Base-by-base conservation (phyloP, 2,888 invertebrate genomes). In the Nebria brevicollis region DNA sequence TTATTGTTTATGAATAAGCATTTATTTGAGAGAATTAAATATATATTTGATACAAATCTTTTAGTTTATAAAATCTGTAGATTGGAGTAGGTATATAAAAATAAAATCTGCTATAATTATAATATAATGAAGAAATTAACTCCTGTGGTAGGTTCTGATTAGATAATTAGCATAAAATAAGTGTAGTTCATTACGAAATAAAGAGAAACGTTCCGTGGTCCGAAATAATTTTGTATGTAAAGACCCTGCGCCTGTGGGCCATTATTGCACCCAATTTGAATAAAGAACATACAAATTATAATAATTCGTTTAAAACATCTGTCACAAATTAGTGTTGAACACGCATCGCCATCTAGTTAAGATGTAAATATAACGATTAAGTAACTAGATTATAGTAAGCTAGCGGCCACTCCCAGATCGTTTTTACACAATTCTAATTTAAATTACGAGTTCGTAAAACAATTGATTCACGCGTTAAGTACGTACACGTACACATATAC, bases 381-480 rank as follows among this genome's bases (percentile, higher is more conserved):
- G 25, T 54, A 54, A 54, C 13, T 3, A 54, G 8, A 54, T 1
- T 54, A 6, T 43, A 41, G 34, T 73, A 34, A 2, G 54, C 54
- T 54, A 54, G 54, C 13, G 54, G 76, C 25, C 76, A 66, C 76
- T 41, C 76, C 76, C 76, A 20, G 13, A 54, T 65, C 34, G 66
- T 54, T 54, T 54, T 76, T 76, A 76, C 66, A 66, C 76, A 76
- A 76, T 41, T 76, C 41, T 68, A 77, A 77, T 77, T 77, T 77
- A 43, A 77, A 77, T 77, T 77, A 77, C 68, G 70, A 77, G 68
- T 66, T 70, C 70, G 70, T 77, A 77, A 54, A 54, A 77, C 77
- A 77, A 70, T 77, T 43, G 76, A 76, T 76, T 76, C 76, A 76
- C 76, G 76, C 76, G 42, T 76, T 66, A 76, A 76, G 34, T 20